These are phyloP conservation scores for Pipistrellus kuhlii DNA, from an alignment of 2,797 vertebrate species.

Conservation along the genomic window DNA sequence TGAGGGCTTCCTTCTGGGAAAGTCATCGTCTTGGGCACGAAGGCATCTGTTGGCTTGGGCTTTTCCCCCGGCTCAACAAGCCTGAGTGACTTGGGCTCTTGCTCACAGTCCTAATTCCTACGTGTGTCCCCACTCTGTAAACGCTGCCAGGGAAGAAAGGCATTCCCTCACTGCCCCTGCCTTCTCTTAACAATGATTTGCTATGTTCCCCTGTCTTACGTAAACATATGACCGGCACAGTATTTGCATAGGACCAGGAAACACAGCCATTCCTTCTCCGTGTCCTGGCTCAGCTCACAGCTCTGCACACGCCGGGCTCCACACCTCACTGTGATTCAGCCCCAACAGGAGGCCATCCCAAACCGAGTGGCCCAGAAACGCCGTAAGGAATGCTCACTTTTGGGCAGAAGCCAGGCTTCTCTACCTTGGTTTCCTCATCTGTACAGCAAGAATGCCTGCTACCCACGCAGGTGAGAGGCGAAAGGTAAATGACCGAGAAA, in stretches of 20 bases:
- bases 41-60: conserved; percentile 10
- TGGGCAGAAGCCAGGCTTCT: background rate
- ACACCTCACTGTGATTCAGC: conserved; percentile 25
- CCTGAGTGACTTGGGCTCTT: conserved; percentile 34
- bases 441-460: background rate
- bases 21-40: background rate
- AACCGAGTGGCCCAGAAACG: fast-evolving
- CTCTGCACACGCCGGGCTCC: conserved; percentile 4
- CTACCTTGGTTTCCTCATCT: background rate
- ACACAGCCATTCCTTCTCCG: background rate
- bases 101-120: conserved; percentile 49
- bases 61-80: conserved; percentile 26
- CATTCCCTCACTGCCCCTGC: conserved; percentile 47
- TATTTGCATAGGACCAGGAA: background rate
- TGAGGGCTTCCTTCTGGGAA: conserved; percentile 4
- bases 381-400: background rate
- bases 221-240: conserved; percentile 1
- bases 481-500: background rate
- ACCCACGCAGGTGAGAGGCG: background rate
- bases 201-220: background rate
- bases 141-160: conserved; percentile 25
- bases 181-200: conserved; percentile 34
- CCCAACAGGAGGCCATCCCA: background rate
- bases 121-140: conserved; percentile 27
- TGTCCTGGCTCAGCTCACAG: background rate